Evolutionary conservation across 1,140 invertebrate species (phyloP).

Genomic region (Heliconius himera): DNA sequence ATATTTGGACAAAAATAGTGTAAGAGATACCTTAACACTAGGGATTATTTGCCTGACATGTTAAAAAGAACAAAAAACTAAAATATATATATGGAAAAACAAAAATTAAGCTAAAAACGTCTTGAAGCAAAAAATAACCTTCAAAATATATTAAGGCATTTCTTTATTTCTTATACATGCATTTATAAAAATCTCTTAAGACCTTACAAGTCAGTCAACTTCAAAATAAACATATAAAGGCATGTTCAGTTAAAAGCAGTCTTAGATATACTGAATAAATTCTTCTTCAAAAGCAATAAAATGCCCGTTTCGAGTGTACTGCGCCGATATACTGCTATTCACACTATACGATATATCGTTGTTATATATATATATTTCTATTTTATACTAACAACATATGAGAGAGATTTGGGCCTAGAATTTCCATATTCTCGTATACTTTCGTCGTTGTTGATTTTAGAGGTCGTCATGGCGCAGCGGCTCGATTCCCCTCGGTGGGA

Average conservation of each 20-base stretch:
- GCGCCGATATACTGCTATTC: slow-evolving; percentile 28
- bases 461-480: no score
- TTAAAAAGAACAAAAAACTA: no score
- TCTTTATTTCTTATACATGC: background rate
- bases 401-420: no score
- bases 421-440: no score
- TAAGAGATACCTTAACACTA: no score
- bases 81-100: background rate
- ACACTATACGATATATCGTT: slow-evolving; percentile 23
- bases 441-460: no score
- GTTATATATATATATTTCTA: background rate
- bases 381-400: background rate
- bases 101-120: background rate
- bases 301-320: slow-evolving; percentile 44
- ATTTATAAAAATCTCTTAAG: background rate
- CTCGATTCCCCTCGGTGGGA: no score
- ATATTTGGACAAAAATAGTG: no score
- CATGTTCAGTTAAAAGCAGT: slow-evolving; percentile 37
- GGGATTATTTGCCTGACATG: no score
- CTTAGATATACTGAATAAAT: slow-evolving; percentile 50
- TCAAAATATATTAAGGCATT: background rate
- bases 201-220: slow-evolving; percentile 30
- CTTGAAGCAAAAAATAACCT: background rate
- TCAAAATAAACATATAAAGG: slow-evolving; percentile 35
- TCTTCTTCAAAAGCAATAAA: slow-evolving; percentile 49